Evolutionary conservation across 2,888 invertebrate species (phyloP), one percentile per base, ranked within the genome.

Genomic region (Orthonevra nobilis): DNA sequence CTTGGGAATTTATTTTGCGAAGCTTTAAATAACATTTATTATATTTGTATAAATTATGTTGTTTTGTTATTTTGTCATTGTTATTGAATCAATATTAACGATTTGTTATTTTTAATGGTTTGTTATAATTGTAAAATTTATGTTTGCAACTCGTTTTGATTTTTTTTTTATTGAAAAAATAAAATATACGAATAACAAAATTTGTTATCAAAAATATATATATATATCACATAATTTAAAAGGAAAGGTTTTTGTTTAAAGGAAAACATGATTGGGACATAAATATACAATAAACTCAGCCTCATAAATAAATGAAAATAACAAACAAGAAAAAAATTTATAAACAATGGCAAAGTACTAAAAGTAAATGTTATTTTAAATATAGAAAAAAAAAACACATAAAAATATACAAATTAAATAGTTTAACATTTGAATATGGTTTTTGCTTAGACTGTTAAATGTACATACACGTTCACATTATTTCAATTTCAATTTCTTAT

Each of bases 211-310:
- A 70, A 77, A 72, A 77, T 79, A 79, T 79, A 68, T 73, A n/a
- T n/a, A 61, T 73, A 73, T 79, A 79, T 79, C 79, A 79, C 79
- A 79, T 73, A 79, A 79, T 73, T 30, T 61, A 69, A 73, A 72
- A 61, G 52, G 38, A 69, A 60, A 63, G 32, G 46, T 38, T 42
- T 46, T 10, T 38, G 40, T 56, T 42, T 56, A 44, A 32, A 48
- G 38, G 26, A 64, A n/a, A 40, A 61, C 9, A 50, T 30, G 72
- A 66, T 44, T 61, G 36, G 66, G 73, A 64, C 36, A 60, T 74
- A 64, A 72, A 69, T 75, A 64, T 54, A 77, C 60, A 64, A 69
- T 77, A 79, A 79, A 79, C 72, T 79, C 66, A 79, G 79, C 79
- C 79, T 79, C 79, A 79, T 79, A 52, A 46, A 72, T 64, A 66